phyloP scores from a whole-genome alignment of 2,113 vertebrate genomes.

The Cinclus cinclus region DNA sequence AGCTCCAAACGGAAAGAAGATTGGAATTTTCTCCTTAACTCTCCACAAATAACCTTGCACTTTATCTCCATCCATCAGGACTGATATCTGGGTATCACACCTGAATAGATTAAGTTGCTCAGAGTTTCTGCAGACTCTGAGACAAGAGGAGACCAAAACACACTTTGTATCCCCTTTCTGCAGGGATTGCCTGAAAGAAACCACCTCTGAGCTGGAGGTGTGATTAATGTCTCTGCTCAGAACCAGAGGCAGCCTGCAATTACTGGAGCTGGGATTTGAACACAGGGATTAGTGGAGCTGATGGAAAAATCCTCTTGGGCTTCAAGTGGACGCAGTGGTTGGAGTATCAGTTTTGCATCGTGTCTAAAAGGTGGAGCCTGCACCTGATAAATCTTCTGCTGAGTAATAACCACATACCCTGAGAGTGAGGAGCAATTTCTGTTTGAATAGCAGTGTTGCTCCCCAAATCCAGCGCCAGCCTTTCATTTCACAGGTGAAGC shows the following conservation, averaged over 20 bases:
- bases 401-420: accelerated
- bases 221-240: background rate
- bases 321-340: background rate
- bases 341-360: background rate
- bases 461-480: background rate
- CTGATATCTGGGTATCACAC: background rate
- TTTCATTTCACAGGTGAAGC: background rate
- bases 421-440: background rate
- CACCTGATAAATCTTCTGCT: background rate
- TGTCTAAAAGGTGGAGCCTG: background rate
- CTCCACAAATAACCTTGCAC: background rate
- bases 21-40: background rate
- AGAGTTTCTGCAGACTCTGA: background rate
- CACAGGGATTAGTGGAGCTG: background rate
- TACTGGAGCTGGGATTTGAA: background rate
- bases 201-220: background rate
- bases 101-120: background rate
- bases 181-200: background rate
- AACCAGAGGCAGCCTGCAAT: background rate
- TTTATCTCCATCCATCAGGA: background rate
- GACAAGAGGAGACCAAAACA: background rate
- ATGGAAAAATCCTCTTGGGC: background rate
- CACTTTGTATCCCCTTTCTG: background rate
- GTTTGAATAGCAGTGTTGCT: background rate
- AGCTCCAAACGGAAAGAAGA: background rate